These are phyloP conservation scores for Varroa destructor DNA, from an alignment of 1,140 invertebrate genomes.

Conservation along the genomic window DNA sequence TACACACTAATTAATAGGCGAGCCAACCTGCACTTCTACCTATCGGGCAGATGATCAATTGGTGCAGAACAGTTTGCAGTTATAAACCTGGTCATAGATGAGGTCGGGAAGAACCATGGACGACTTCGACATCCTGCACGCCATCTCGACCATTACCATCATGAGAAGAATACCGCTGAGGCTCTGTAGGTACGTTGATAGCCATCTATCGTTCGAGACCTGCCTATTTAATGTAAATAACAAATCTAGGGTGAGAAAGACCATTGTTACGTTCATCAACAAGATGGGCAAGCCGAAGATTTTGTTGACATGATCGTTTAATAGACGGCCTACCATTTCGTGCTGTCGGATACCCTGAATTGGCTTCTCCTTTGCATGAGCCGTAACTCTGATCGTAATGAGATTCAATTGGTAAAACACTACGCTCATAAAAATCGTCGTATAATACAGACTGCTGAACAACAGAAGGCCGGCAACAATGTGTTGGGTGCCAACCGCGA, in stretches of 20 bases:
- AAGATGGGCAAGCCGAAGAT: constrained; percentile 16
- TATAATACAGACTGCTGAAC: constrained; percentile 11
- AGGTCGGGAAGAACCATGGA: constrained; percentile 1
- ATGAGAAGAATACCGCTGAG: background rate
- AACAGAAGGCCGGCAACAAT: constrained; percentile 1
- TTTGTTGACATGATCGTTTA: constrained; percentile 25
- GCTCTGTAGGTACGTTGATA: constrained; percentile 23
- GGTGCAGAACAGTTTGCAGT: too few relatives aligned
- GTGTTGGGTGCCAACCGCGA: constrained; percentile 17
- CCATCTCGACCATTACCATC: constrained; percentile 18
- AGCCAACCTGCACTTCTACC: too few relatives aligned
- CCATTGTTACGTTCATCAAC: constrained; percentile 13
- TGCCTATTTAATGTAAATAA: constrained; percentile 7
- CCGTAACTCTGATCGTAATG: background rate
- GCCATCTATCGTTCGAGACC: constrained; percentile 14
- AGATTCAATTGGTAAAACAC: constrained; percentile 16
- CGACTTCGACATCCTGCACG: constrained; percentile 9
- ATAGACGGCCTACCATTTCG: constrained; percentile 2
- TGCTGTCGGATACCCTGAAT: constrained; percentile 13
- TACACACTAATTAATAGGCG: too few relatives aligned
- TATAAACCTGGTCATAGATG: constrained; percentile 17
- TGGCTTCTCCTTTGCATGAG: constrained; percentile 14
- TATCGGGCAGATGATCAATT: too few relatives aligned
- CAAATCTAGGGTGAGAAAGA: constrained; percentile 19
- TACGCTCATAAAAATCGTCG: constrained; percentile 2